Evolutionary conservation across 2,113 vertebrate genomes (phyloP), one percentile per base, ranked within the genome.

Genomic region (Lampris megalopsis): DNA sequence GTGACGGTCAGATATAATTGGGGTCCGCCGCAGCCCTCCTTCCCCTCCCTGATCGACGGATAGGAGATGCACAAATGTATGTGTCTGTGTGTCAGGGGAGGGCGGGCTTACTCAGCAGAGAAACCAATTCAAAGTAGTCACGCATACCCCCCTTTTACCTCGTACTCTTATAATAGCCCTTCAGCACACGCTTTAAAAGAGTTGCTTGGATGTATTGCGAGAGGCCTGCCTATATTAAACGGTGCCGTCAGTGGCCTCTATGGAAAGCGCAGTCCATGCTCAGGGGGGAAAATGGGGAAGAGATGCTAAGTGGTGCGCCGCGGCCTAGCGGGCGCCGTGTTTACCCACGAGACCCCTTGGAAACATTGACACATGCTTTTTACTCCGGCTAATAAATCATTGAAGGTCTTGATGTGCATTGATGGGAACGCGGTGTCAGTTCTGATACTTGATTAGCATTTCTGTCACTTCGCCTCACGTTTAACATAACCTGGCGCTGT

Each of bases 401-500:
- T n/a, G 6, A 63, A 75, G 79, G 81, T 85, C 89, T 24, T 77
- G 68, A 71, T 82, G 91, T 77, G 82, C 56, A 40, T 88, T 79
- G 86, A 91, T 77, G 52, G 74, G 63, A 80, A 79, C 4, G 10
- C 43, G 11, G 83, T 77, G 91, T 88, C 91, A 83, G 76, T 92
- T 91, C 82, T 88, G 54, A 76, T 79, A 80, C 90, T 88, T 90
- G 91, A 91, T 93, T 92, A 83, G 87, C 81, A 77, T 86, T 89
- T 92, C 90, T 82, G 40, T 88, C 73, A 85, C 86, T 94, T 93
- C 60, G 71, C 91, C 87, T 95, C 93, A 93, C 82, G 84, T 86
- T 92, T 89, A 91, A 91, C 93, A 93, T 90, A 90, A 91, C 92
- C 93, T 24, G 89, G 92, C 89, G 92, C 92, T 91, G 91, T 67